These are phyloP conservation scores for Campylomormyrus numenius DNA, from an alignment of 2,113 vertebrate species.

Conservation along the genomic window DNA sequence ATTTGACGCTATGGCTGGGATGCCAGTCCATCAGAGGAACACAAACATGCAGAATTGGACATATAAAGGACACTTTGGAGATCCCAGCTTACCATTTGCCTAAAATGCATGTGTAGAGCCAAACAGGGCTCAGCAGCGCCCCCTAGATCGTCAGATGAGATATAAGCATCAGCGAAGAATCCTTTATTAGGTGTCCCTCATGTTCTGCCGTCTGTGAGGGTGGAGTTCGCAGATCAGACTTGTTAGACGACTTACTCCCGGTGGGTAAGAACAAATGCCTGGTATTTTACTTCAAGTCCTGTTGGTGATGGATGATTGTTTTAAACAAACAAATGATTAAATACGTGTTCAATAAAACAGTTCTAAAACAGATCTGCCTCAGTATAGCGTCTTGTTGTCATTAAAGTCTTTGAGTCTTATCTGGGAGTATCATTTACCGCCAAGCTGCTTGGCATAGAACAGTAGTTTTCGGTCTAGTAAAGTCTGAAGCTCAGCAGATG, in stretches of 20 bases:
- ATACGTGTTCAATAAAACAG: background rate
- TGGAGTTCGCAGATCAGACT: background rate
- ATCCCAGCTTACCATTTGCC: background rate
- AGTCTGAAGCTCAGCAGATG: background rate
- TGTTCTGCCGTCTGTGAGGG: background rate
- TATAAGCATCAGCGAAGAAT: background rate
- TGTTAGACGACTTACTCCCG: background rate
- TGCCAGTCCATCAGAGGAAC: background rate
- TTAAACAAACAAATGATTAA: background rate
- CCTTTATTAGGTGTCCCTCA: background rate
- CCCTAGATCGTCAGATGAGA: background rate
- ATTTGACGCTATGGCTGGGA: background rate
- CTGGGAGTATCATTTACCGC: background rate
- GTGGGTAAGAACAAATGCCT: background rate
- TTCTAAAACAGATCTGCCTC: background rate
- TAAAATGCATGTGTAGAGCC: background rate
- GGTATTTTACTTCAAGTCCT: background rate
- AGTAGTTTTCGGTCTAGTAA: background rate
- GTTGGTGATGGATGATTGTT: background rate
- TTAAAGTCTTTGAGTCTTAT: background rate
- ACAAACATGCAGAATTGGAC: background rate
- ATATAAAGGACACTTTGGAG: background rate
- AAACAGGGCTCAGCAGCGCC: background rate
- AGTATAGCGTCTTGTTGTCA: background rate
- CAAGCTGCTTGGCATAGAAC: background rate